Evolutionary conservation across 2,797 vertebrate species (phyloP).

Genomic region (Vespertilio murinus): DNA sequence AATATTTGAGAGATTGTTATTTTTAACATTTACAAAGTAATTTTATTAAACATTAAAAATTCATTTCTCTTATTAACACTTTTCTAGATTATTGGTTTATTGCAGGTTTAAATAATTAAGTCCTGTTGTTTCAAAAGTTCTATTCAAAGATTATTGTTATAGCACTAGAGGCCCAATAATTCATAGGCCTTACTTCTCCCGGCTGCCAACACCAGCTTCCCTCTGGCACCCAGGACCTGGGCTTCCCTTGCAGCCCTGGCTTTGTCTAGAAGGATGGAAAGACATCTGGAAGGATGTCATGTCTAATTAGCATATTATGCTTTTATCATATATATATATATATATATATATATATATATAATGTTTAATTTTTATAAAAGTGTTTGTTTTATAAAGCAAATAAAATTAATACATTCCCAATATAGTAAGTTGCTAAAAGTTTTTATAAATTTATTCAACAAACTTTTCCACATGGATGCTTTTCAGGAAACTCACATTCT

Average conservation of each 20-base stretch:
- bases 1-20: background rate
- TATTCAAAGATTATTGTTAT: background rate
- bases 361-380: background rate
- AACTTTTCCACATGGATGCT: background rate
- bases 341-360: too few species aligned
- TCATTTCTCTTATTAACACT: background rate
- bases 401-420: background rate
- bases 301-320: too few species aligned
- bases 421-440: background rate
- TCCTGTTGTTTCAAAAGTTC: background rate
- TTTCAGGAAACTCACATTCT: background rate
- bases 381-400: background rate
- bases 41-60: background rate
- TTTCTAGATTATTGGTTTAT: background rate
- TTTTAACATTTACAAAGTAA: background rate
- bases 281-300: too few species aligned
- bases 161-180: background rate
- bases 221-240: too few species aligned
- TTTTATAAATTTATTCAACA: background rate
- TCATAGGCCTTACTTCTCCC: too few species aligned
- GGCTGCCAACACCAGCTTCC: too few species aligned
- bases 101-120: background rate
- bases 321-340: too few species aligned
- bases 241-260: too few species aligned
- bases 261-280: too few species aligned